Conservation (phyloP, 2,113 vertebrate species). For the Nannospalax galili region DNA sequence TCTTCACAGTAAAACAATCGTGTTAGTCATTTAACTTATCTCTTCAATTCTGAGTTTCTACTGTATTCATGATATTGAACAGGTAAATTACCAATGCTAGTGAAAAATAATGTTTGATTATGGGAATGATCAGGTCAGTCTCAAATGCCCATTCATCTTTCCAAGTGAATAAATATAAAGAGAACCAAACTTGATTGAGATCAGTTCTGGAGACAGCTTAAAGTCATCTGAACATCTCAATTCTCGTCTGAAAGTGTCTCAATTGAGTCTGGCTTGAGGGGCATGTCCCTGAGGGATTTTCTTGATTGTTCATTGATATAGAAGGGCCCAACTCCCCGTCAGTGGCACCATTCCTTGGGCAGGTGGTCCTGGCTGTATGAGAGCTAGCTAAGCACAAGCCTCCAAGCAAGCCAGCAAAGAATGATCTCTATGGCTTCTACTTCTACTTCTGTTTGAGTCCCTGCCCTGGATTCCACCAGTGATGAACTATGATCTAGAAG, state of each 20-base stretch:
- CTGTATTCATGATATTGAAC: not conserved
- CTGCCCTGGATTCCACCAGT: too few relatives aligned
- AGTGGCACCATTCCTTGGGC: not conserved
- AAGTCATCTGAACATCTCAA: not conserved
- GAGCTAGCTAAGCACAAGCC: not conserved
- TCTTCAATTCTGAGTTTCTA: not conserved
- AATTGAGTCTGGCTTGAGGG: not conserved
- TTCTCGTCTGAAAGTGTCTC: not conserved
- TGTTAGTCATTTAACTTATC: conserved; percentile 1
- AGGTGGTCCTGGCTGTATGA: not conserved
- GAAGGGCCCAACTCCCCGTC: too few relatives aligned
- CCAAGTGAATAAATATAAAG: conserved; percentile 31
- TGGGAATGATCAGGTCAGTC: conserved; percentile 16
- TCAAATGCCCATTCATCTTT: conserved; percentile 27
- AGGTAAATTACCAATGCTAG: not conserved
- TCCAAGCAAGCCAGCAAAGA: not conserved
- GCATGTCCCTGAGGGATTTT: too few relatives aligned
- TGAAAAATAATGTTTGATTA: not conserved
- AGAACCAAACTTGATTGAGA: conserved; percentile 30
- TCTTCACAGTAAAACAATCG: not conserved
- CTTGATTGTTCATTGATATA: not conserved
- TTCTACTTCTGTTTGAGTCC: too few relatives aligned
- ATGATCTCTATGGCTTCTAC: not conserved
- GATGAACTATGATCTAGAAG: not conserved
- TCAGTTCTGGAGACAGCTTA: not conserved